A percentile compares a stretch with the other conserved stretches of the same genome.
Evolutionary conservation across 2,888 invertebrate genomes (phyloP).

Genomic region (Callyntrura guangdongensis): DNA sequence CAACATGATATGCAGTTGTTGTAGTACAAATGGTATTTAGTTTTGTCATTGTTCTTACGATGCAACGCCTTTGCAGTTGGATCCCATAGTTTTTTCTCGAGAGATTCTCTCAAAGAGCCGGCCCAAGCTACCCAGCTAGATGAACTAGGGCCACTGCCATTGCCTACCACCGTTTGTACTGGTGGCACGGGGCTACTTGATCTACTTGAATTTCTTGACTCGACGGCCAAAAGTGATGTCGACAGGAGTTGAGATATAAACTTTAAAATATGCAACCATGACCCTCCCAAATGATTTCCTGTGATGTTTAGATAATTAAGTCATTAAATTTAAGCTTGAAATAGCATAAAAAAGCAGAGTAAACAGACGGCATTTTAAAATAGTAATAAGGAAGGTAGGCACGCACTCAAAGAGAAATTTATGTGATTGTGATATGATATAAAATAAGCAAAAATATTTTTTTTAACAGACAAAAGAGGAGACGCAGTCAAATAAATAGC

Average conservation of each 20-base stretch:
- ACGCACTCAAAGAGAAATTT: constrained; percentile 49
- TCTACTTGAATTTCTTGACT: constrained; percentile 72
- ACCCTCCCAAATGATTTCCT: constrained; percentile 80
- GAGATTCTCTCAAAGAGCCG: constrained; percentile 74
- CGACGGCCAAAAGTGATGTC: constrained; percentile 68
- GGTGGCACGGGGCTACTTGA: constrained; percentile 76
- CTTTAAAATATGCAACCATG: constrained; percentile 81
- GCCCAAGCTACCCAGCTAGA: constrained; percentile 77
- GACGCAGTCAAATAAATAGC: neutral
- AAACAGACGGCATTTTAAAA: neutral
- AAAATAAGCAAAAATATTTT: neutral
- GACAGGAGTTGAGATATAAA: constrained; percentile 81
- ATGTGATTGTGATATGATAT: neutral
- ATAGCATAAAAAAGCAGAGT: neutral
- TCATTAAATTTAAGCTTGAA: constrained; percentile 33
- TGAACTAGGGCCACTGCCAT: neutral
- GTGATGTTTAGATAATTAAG: constrained; percentile 8
- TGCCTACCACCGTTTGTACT: neutral
- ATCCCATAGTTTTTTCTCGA: constrained; percentile 79
- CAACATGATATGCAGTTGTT: neutral
- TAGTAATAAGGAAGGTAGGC: neutral
- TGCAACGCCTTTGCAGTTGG: constrained; percentile 65
- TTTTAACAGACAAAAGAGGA: neutral
- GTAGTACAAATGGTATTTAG: neutral
- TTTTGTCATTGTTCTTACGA: constrained; percentile 64